phyloP scores from a whole-genome alignment of 2,888 invertebrate genomes.

The Drosophila picticornis region DNA sequence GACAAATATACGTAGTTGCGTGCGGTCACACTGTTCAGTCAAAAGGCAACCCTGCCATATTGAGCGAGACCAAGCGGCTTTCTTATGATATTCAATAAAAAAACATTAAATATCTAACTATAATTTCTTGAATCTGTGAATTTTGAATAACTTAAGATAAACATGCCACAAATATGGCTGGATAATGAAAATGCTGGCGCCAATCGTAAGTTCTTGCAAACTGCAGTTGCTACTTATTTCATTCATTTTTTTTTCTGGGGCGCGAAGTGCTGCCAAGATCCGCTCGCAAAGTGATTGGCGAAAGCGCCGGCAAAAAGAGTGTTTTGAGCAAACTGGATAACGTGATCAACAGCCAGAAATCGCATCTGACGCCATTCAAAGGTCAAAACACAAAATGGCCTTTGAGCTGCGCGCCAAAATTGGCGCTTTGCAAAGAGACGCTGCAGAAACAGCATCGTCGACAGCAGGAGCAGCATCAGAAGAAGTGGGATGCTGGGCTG shows the following conservation, averaged over 20 bases:
- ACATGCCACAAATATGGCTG: conserved; percentile 51
- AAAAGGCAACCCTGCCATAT: conserved; percentile 11
- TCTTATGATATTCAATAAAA: background rate
- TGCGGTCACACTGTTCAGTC: conserved; percentile 22
- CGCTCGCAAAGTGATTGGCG: conserved; percentile 20
- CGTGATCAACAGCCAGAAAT: conserved; percentile 22
- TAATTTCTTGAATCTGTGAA: background rate
- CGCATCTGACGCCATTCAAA: conserved; percentile 26
- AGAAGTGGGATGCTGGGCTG: background rate
- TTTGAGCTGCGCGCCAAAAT: conserved; percentile 42
- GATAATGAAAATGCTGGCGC: conserved; percentile 41
- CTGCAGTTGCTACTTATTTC: background rate
- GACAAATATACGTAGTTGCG: background rate
- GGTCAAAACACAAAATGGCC: conserved; percentile 24
- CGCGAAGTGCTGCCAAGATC: conserved; percentile 38
- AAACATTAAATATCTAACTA: background rate
- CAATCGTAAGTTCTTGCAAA: conserved; percentile 27
- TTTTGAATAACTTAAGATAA: background rate
- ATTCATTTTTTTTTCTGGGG: background rate
- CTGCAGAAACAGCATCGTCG: conserved; percentile 36
- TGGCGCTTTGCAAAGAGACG: conserved; percentile 50
- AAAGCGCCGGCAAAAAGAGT: conserved; percentile 23
- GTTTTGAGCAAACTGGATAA: conserved; percentile 49
- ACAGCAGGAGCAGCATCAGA: conserved; percentile 21
- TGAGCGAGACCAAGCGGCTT: conserved; percentile 12